Evolutionary conservation across 37 sponge, comb jelly and placozoan species (phyloP).

Genomic region (Diacarnus erythraeanus): DNA sequence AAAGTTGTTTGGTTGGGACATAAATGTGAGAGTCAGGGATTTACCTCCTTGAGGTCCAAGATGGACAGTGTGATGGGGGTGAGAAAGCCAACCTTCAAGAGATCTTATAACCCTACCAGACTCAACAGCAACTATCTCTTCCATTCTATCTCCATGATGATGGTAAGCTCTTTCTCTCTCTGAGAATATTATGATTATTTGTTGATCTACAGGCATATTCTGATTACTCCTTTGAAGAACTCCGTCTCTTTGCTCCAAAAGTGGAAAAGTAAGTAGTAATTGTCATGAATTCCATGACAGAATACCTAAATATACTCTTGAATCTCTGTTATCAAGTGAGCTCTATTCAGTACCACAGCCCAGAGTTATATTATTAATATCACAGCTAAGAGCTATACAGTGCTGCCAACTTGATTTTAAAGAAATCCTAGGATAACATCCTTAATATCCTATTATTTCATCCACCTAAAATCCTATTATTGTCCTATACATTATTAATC

Average conservation of each 20-base stretch:
- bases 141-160: constrained; percentile 71
- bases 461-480: too few relatives aligned
- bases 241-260: constrained; percentile 79
- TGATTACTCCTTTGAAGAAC: constrained; percentile 88
- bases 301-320: too few relatives aligned
- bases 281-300: too few relatives aligned
- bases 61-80: constrained; percentile 62
- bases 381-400: too few relatives aligned
- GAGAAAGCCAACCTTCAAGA: constrained; percentile 51
- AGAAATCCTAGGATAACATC: too few relatives aligned
- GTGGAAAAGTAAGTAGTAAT: constrained; percentile 51
- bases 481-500: too few relatives aligned
- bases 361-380: too few relatives aligned
- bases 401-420: too few relatives aligned
- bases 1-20: constrained; percentile 62
- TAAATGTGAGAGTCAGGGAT: constrained; percentile 10
- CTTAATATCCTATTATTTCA: too few relatives aligned
- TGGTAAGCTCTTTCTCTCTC: constrained; percentile 29
- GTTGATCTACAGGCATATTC: constrained; percentile 54
- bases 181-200: not conserved
- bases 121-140: constrained; percentile 55
- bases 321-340: too few relatives aligned
- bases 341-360: too few relatives aligned
- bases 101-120: constrained; percentile 36
- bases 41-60: constrained; percentile 1